Percentiles rank a stretch among this genome's conserved stretches.
These are phyloP conservation scores for Campoplex capitator DNA, from an alignment of 2,888 invertebrate species.

Conservation along the genomic window DNA sequence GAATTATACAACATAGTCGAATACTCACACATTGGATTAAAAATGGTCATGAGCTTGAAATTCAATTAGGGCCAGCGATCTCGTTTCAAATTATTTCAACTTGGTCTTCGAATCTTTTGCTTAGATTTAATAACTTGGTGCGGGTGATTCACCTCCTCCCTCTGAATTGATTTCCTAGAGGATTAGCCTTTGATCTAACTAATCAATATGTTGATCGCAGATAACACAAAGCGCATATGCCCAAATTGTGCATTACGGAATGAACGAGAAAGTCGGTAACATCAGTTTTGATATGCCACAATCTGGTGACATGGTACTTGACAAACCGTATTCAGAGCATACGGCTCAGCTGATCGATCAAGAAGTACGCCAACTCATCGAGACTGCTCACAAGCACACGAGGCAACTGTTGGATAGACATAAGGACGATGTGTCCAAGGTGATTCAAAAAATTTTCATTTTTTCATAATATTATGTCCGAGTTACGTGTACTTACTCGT, in stretches of 20 bases:
- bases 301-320: constrained; percentile 95
- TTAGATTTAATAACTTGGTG: not conserved
- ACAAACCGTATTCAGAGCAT: constrained; percentile 99
- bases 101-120: not conserved
- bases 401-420: constrained; percentile 91
- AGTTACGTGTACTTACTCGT: not conserved
- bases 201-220: constrained; percentile 70
- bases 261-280: constrained; percentile 98
- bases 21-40: too few species aligned
- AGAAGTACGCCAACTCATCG: constrained; percentile 94
- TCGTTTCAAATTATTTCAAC: not conserved
- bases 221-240: constrained; percentile 98
- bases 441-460: constrained; percentile 75
- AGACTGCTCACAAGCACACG: constrained; percentile 92
- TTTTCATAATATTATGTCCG: not conserved
- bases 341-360: constrained; percentile 98
- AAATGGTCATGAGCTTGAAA: not conserved
- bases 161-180: too few species aligned
- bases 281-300: constrained; percentile 98
- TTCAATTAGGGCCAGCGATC: too few species aligned
- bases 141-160: not conserved
- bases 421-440: constrained; percentile 94
- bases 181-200: not conserved
- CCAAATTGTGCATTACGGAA: constrained; percentile 98
- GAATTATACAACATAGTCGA: too few species aligned